phyloP scores from a whole-genome alignment of 2,888 invertebrate genomes.

The Sinodicranocentrus sp. region DNA sequence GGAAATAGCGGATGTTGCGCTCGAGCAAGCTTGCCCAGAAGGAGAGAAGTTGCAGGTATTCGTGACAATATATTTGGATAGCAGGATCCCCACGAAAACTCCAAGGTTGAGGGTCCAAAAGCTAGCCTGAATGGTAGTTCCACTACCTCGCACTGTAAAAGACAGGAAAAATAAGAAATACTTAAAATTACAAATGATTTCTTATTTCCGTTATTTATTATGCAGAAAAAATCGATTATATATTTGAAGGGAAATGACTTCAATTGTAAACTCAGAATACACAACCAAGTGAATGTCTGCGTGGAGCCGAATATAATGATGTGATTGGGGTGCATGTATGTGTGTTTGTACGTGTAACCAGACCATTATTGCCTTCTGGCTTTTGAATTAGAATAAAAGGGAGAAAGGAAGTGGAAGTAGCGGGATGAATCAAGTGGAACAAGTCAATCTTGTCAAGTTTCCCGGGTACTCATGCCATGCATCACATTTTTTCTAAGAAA shows the following conservation, averaged over 20 bases:
- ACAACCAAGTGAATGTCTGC: no score
- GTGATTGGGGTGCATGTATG: no score
- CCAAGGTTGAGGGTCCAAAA: slow-evolving; percentile 51
- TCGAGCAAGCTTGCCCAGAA: background rate
- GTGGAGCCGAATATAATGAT: no score
- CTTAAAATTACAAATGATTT: background rate
- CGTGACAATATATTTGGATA: slow-evolving; percentile 45
- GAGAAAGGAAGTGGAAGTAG: background rate
- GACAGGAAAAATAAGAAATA: background rate
- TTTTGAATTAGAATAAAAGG: background rate
- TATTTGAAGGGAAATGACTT: no score
- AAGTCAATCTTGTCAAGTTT: slow-evolving; percentile 34
- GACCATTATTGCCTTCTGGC: background rate
- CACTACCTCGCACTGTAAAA: slow-evolving; percentile 58
- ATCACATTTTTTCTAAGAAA: slow-evolving; percentile 8
- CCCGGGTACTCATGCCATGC: background rate
- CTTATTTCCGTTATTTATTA: background rate
- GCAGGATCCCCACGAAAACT: slow-evolving; percentile 38
- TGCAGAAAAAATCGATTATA: no score
- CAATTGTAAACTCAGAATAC: no score
- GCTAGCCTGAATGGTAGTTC: slow-evolving; percentile 29
- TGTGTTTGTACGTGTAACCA: no score
- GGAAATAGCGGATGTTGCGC: background rate
- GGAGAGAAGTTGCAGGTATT: slow-evolving; percentile 51
- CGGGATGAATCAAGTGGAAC: slow-evolving; percentile 27